phyloP scores from a whole-genome alignment of 2,797 vertebrate genomes.

The Anabacerthia variegaticeps region DNA sequence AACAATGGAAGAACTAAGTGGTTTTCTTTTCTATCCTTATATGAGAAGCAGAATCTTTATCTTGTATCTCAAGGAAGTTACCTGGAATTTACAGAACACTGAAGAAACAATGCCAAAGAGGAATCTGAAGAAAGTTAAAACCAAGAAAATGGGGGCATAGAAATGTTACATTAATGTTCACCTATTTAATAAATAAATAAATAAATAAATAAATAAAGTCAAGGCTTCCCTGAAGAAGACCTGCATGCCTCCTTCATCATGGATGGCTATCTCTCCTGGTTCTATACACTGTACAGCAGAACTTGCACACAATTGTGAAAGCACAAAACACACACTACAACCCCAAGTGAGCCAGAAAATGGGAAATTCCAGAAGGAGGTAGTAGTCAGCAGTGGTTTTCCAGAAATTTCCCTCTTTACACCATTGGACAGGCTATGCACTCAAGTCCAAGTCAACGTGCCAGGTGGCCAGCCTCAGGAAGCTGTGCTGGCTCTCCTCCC shows the following conservation, averaged over 20 bases:
- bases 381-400: not conserved
- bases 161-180: not conserved
- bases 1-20: not conserved
- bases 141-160: not conserved
- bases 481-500: not conserved
- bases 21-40: not conserved
- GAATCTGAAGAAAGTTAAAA: not conserved
- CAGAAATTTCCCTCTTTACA: not conserved
- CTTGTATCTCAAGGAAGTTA: not conserved
- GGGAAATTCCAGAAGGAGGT: not conserved
- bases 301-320: not conserved
- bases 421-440: fast-evolving
- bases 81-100: not conserved
- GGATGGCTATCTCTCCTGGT: not conserved
- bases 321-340: not conserved
- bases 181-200: not conserved
- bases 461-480: not conserved
- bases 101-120: not conserved
- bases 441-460: fast-evolving
- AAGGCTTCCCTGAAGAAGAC: not conserved
- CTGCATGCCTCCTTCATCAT: not conserved
- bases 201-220: not conserved
- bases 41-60: not conserved
- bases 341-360: not conserved
- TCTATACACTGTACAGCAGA: not conserved